phyloP scores from a whole-genome alignment of 2,113 vertebrate species.

The Muscicapa adusta region DNA sequence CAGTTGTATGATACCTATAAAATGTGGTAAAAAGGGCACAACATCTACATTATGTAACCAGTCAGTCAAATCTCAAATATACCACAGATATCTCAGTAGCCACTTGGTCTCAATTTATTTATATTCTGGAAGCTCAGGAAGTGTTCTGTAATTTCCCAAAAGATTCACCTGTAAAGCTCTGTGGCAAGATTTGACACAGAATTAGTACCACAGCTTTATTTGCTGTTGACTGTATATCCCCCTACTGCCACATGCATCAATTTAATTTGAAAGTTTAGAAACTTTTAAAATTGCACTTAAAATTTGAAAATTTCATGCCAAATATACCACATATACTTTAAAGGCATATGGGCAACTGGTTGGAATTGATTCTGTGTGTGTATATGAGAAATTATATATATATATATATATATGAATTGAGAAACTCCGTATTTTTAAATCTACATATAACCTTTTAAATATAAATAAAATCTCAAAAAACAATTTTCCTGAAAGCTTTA shows the following conservation, averaged over 20 bases:
- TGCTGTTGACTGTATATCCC: background rate
- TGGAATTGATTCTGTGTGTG: background rate
- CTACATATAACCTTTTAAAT: background rate
- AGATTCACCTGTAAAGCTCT: background rate
- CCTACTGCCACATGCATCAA: background rate
- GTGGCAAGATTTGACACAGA: background rate
- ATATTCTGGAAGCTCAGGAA: background rate
- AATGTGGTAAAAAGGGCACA: background rate
- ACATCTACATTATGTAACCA: background rate
- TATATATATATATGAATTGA: background rate
- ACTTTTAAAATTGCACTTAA: background rate
- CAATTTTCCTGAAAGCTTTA: background rate
- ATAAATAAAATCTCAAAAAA: background rate
- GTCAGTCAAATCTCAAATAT: background rate
- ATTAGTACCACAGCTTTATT: background rate
- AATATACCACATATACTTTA: background rate
- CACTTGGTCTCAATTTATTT: background rate
- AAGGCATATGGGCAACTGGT: background rate
- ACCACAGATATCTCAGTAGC: background rate
- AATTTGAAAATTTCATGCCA: background rate
- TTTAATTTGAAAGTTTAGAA: background rate
- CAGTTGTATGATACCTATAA: background rate
- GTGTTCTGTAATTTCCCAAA: background rate
- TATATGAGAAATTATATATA: background rate
- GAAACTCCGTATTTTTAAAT: fast-evolving